Evolutionary conservation across 2,888 invertebrate genomes (phyloP).

Genomic region (Sphaerolaimus hirsutus): DNA sequence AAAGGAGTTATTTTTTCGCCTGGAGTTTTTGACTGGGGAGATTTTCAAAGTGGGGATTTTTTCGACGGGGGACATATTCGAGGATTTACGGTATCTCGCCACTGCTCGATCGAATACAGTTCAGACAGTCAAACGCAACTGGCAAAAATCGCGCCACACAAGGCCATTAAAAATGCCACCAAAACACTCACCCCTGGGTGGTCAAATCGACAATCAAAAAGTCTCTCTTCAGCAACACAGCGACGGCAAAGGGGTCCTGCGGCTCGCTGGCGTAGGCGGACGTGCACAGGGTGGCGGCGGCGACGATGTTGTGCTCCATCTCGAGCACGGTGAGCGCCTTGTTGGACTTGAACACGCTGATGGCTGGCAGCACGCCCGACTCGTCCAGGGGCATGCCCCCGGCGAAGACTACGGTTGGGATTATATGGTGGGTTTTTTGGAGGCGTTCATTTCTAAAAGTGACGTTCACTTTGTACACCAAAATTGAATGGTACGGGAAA

Average conservation of each 20-base stretch:
- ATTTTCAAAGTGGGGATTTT: too few relatives aligned
- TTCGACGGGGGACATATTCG: too few relatives aligned
- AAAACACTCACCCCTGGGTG: constrained; percentile 42
- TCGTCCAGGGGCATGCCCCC: constrained; percentile 22
- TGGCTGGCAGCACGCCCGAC: constrained; percentile 29
- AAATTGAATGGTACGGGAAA: too few relatives aligned
- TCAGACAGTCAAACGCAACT: not conserved
- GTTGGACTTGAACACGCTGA: constrained; percentile 14
- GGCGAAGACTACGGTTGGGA: too few relatives aligned
- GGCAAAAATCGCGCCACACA: not conserved
- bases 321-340: constrained; percentile 47
- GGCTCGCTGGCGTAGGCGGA: constrained; percentile 56
- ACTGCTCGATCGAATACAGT: too few relatives aligned
- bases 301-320: constrained; percentile 93
- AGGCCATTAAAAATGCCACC: constrained; percentile 1
- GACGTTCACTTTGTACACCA: too few relatives aligned
- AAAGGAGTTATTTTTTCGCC: too few relatives aligned
- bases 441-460: too few relatives aligned
- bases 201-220: constrained; percentile 87
- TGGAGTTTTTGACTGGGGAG: too few relatives aligned
- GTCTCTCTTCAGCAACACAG: constrained; percentile 86
- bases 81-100: too few relatives aligned
- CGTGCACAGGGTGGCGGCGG: constrained; percentile 83
- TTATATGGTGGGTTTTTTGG: too few relatives aligned
- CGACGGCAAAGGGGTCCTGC: constrained; percentile 90